Conservation (phyloP, 2,113 vertebrate genomes). For the Mellivora capensis region DNA sequence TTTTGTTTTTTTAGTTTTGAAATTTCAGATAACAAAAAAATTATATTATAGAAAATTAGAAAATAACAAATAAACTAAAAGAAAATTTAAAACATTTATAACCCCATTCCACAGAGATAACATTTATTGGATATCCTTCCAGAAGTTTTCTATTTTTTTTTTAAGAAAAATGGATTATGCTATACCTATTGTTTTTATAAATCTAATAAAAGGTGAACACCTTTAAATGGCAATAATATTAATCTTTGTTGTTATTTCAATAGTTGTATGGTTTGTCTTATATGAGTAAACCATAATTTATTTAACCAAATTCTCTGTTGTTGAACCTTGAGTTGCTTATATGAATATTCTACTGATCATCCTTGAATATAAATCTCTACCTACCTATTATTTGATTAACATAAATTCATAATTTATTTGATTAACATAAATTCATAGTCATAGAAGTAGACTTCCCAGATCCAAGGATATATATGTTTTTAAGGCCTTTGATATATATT, state of each 20-base stretch:
- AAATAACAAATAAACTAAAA: slow-evolving; percentile 6
- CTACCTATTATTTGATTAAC: not conserved
- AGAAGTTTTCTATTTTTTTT: not conserved
- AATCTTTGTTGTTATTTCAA: not conserved
- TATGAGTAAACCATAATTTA: not conserved
- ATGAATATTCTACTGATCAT: not conserved
- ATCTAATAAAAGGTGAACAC: not conserved
- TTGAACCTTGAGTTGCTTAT: not conserved
- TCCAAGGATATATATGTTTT: not conserved
- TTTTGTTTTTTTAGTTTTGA: not conserved
- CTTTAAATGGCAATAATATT: not conserved
- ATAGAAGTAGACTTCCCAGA: not conserved
- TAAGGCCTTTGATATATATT: not conserved
- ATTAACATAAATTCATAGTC: not conserved
- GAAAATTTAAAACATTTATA: not conserved
- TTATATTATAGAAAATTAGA: not conserved
- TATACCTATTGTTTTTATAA: not conserved
- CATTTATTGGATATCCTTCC: not conserved
- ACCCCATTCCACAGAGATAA: not conserved
- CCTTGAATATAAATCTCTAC: not conserved
- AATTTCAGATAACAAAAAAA: slow-evolving; percentile 1
- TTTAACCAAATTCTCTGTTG: not conserved
- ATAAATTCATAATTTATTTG: slow-evolving; percentile 17
- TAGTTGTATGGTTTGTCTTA: not conserved
- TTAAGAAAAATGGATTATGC: not conserved